These are phyloP conservation scores for Pogonus chalceus DNA, from an alignment of 1,140 invertebrate species.

Conservation along the genomic window DNA sequence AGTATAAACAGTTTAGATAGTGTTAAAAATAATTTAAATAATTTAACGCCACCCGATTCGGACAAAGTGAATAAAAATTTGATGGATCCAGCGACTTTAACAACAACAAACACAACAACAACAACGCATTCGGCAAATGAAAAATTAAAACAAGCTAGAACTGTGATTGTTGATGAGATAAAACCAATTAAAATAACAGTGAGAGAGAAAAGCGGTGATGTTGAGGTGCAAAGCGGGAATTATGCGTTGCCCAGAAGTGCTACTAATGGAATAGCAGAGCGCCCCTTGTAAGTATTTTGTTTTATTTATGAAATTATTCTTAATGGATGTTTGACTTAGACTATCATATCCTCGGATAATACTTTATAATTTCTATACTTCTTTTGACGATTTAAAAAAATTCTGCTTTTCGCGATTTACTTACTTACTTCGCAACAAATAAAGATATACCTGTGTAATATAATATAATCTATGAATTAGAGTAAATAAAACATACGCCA, in stretches of 20 bases:
- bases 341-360: no score
- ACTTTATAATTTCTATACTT: no score
- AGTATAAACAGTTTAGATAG: not conserved
- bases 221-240: constrained; percentile 34
- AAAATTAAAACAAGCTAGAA: constrained; percentile 22
- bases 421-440: no score
- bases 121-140: constrained; percentile 17
- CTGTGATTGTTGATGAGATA: constrained; percentile 28
- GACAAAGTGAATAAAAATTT: not conserved
- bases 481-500: no score
- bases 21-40: not conserved
- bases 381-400: no score
- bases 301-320: no score
- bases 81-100: not conserved
- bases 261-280: constrained; percentile 29
- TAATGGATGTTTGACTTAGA: no score
- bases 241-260: constrained; percentile 24
- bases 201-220: constrained; percentile 28
- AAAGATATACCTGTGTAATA: no score
- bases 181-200: constrained; percentile 32
- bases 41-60: not conserved
- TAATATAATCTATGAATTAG: no score
- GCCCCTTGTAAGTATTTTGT: constrained; percentile 28
- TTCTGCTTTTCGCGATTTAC: no score
- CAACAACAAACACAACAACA: no score